Conservation (phyloP, 2,888 invertebrate species). For the Ormyrus labotus region DNA sequence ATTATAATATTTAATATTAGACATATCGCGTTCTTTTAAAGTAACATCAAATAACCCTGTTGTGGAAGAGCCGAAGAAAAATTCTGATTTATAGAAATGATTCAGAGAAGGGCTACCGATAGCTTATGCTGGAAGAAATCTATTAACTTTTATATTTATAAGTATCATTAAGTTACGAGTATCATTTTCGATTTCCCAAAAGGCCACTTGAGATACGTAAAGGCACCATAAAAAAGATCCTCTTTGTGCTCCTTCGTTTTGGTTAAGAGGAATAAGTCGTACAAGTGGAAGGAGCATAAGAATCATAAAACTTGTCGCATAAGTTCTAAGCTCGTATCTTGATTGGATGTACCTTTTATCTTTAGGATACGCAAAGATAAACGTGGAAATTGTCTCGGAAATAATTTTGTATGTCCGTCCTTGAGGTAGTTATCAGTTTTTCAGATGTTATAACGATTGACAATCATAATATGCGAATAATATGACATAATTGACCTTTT, state of each 20-base stretch:
- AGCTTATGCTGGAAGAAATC: neutral
- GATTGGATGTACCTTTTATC: slow-evolving; percentile 20
- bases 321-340: slow-evolving; percentile 24
- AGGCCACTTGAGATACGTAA: slow-evolving; percentile 35
- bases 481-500: no score
- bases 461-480: no score
- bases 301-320: slow-evolving; percentile 31
- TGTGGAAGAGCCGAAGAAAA: no score
- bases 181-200: slow-evolving; percentile 26
- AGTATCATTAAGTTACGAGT: neutral
- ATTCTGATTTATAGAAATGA: no score
- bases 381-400: neutral
- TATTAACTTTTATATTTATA: neutral
- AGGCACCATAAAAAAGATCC: slow-evolving; percentile 11
- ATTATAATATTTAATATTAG: no score
- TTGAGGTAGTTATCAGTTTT: no score
- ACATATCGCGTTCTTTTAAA: no score
- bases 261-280: neutral
- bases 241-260: neutral
- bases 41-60: no score
- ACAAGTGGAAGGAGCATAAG: slow-evolving; percentile 4
- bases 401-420: neutral
- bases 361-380: neutral
- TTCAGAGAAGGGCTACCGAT: no score
- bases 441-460: no score